Evolutionary conservation across 2,797 vertebrate genomes (phyloP), one percentile per base, ranked within the genome.

Genomic region (Setipinna tenuifilis): DNA sequence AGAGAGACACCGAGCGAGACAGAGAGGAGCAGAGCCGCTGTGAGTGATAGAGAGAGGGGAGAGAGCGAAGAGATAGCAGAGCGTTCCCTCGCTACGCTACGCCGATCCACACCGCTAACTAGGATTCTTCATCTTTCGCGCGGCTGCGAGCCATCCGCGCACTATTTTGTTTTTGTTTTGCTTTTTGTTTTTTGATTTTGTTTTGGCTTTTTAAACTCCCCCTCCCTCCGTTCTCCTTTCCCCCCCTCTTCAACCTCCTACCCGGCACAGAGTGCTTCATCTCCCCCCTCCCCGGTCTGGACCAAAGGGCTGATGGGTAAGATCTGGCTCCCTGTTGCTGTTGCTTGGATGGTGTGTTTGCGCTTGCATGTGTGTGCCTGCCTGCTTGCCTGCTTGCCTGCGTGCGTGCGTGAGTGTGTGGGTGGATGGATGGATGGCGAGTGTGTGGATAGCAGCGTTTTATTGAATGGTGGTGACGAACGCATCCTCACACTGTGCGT

Each of bases 391-490:
- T 68, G 35, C 0, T 0, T 88, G 88, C 87, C 90, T 61, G 50
- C 4, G 7, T 59, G 28, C 11, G 28, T 59, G 28, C 59, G 75
- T 62, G 84, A 46, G 35, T 61, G 87, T 84, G 86, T 85, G 86
- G 87, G 86, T 83, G 90, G 57, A 65, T 88, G 89, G 44, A 88
- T 90, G 88, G 83, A 87, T 78, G 86, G 80, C 86, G 50, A 71
- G 84, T 25, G 25, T 87, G 88, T 91, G 90, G 87, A 89, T 86
- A 88, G 91, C 84, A 89, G 87, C 92, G 89, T 88, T 94, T 94
- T 94, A 91, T 91, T 94, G 94, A 95, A 93, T 93, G 93, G 89
- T 87, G 90, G 92, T 95, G 94, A 95, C 95, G 92, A 93, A 91
- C 90, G 86, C 89, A 91, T 88, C 87, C 71, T 89, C 86, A 90